These are phyloP conservation scores for Chromobotia macracanthus DNA, from an alignment of 2,797 vertebrate genomes.

Conservation along the genomic window DNA sequence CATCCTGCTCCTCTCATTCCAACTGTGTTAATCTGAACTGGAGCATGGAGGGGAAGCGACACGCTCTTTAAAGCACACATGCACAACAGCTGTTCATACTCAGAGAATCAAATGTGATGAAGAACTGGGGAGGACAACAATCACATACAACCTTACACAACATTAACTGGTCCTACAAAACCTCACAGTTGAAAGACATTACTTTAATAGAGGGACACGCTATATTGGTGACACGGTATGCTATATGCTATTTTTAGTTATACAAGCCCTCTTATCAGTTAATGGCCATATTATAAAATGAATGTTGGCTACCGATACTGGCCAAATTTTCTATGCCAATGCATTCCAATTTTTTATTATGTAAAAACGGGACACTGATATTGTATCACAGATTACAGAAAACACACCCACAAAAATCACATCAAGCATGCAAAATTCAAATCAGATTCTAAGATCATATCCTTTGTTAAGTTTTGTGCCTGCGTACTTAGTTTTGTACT, in stretches of 20 bases:
- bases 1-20: neutral
- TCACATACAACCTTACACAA: neutral
- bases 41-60: neutral
- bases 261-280: neutral
- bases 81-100: neutral
- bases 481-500: neutral
- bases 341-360: neutral
- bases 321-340: neutral
- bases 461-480: neutral
- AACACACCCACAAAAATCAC: conserved; percentile 18
- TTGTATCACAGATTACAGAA: conserved; percentile 1
- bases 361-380: neutral
- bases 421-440: neutral
- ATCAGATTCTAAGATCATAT: neutral
- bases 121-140: neutral
- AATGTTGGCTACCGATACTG: neutral
- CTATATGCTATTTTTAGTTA: too few relatives aligned
- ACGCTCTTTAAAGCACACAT: neutral
- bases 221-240: too few relatives aligned
- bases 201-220: too few relatives aligned
- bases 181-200: neutral
- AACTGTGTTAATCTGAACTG: neutral
- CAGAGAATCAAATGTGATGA: neutral
- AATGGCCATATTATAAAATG: neutral
- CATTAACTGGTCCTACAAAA: too few relatives aligned